Percentiles rank a stretch among this genome's conserved stretches.
These are phyloP conservation scores for Mystacides longicornis DNA, from an alignment of 2,888 invertebrate species.

Conservation along the genomic window DNA sequence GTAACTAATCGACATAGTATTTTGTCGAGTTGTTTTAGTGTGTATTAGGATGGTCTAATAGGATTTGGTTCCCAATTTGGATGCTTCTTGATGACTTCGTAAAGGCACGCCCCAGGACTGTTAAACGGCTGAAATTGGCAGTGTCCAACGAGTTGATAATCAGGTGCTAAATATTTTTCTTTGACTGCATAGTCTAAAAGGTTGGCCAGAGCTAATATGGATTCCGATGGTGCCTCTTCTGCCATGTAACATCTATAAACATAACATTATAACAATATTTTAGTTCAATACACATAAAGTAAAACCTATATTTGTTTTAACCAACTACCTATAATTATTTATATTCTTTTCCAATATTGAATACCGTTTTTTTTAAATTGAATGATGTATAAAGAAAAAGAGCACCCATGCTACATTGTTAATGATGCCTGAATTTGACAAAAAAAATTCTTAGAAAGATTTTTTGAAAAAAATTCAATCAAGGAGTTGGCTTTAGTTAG, in stretches of 20 bases:
- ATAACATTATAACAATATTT: neutral
- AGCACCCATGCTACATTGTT: too few relatives aligned
- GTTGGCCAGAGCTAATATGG: conserved; percentile 38
- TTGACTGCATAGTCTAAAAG: conserved; percentile 42
- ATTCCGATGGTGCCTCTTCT: conserved; percentile 36
- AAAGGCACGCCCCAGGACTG: conserved; percentile 47
- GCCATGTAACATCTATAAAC: conserved; percentile 37
- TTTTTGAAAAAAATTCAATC: too few relatives aligned
- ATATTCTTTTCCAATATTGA: too few relatives aligned
- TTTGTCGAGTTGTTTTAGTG: neutral
- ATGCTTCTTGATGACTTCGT: conserved; percentile 48
- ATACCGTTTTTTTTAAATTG: too few relatives aligned
- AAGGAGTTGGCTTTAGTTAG: too few relatives aligned
- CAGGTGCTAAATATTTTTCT: conserved; percentile 37
- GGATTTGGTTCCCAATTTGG: conserved; percentile 35
- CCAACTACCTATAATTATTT: too few relatives aligned
- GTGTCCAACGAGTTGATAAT: conserved; percentile 46
- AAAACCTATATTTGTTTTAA: too few relatives aligned
- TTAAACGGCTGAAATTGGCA: conserved; percentile 45
- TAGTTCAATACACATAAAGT: too few relatives aligned
- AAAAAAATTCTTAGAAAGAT: too few relatives aligned
- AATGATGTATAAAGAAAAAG: too few relatives aligned
- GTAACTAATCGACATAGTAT: neutral
- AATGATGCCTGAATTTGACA: too few relatives aligned
- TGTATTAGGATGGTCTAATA: conserved; percentile 1